These are phyloP conservation scores for Kryptolebias ocellatus DNA, from an alignment of 2,797 vertebrate species.

Conservation along the genomic window DNA sequence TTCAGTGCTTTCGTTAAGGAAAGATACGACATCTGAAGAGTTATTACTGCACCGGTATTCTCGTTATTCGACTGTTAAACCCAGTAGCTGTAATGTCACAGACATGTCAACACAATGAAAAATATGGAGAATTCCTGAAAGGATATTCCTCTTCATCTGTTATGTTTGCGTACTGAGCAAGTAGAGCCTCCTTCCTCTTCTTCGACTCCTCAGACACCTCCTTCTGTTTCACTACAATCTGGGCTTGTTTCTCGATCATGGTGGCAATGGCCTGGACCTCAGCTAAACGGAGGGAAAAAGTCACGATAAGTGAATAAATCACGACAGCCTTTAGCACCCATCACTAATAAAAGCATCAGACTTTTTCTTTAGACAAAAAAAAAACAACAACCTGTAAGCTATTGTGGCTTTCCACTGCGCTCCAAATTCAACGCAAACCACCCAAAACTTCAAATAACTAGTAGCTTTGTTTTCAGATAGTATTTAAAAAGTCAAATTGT, in stretches of 20 bases:
- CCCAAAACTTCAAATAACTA: too few species aligned
- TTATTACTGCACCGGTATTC: background rate
- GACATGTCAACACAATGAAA: background rate
- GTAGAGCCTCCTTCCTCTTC: conserved; percentile 90
- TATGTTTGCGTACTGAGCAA: conserved; percentile 95
- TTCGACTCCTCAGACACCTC: conserved; percentile 87
- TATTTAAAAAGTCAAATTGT: too few species aligned
- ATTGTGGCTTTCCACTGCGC: too few species aligned
- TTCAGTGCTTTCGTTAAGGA: conserved; percentile 90
- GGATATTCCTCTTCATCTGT: conserved; percentile 98
- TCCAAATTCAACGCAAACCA: too few species aligned
- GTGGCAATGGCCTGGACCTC: conserved; percentile 93
- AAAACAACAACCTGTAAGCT: too few species aligned
- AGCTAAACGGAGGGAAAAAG: conserved; percentile 68
- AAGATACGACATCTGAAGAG: conserved; percentile 31
- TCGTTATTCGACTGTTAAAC: too few species aligned
- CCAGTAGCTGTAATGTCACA: background rate
- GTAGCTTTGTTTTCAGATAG: too few species aligned
- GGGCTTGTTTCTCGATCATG: conserved; percentile 97
- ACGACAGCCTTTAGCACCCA: too few species aligned
- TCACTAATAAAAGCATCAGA: too few species aligned
- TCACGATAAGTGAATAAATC: background rate
- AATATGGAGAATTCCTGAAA: conserved; percentile 63
- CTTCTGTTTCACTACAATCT: conserved; percentile 95
- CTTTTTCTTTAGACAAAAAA: too few species aligned